These are phyloP conservation scores for Nycticebus coucang DNA, from an alignment of 2,113 vertebrate species.

Conservation along the genomic window DNA sequence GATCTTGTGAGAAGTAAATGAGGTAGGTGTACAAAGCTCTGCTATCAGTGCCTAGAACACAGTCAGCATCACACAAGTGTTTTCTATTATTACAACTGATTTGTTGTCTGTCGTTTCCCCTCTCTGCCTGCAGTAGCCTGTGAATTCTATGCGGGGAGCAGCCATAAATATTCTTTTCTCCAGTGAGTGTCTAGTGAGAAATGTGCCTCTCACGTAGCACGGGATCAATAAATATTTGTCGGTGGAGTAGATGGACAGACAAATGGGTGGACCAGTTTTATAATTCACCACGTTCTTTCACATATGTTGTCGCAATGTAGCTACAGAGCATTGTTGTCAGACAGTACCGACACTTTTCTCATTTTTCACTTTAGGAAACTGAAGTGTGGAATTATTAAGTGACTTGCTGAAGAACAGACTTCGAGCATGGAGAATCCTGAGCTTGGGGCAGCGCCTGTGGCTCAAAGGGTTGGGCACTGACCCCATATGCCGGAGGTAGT, in stretches of 20 bases:
- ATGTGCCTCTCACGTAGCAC: background rate
- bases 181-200: background rate
- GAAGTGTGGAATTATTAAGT: background rate
- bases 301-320: background rate
- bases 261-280: background rate
- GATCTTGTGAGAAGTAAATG: background rate
- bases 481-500: no score
- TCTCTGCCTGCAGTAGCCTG: background rate
- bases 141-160: background rate
- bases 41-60: background rate
- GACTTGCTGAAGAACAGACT: background rate
- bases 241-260: background rate
- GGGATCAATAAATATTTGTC: background rate
- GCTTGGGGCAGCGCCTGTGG: no score
- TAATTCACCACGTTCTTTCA: background rate
- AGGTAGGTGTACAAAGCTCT: background rate
- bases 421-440: background rate
- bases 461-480: no score
- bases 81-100: background rate
- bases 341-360: background rate
- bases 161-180: background rate
- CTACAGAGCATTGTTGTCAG: background rate
- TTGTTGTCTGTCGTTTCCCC: background rate
- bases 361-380: background rate
- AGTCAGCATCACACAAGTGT: background rate